These are phyloP conservation scores for Pseudococcus viburni DNA, from an alignment of 2,888 invertebrate species.

Conservation along the genomic window DNA sequence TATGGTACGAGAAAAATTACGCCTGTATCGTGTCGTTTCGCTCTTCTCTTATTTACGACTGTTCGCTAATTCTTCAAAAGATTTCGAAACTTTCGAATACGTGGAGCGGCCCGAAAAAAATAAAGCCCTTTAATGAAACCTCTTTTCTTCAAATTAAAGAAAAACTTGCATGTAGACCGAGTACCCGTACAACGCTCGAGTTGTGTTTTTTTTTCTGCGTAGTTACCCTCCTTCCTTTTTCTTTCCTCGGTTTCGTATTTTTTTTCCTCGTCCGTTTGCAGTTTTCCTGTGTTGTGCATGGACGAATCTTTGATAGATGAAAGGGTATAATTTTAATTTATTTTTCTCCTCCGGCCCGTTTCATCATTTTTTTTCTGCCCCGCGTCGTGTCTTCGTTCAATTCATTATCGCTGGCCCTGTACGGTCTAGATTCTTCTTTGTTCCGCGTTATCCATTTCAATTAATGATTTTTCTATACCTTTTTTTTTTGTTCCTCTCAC, in stretches of 20 bases:
- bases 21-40: not conserved
- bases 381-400: not conserved
- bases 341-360: not conserved
- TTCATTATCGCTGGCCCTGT: not conserved
- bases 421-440: not conserved
- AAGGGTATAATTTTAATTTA: slow-evolving; percentile 40
- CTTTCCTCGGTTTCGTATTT: not conserved
- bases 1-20: slow-evolving; percentile 7
- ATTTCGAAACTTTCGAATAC: slow-evolving; percentile 25
- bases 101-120: not conserved
- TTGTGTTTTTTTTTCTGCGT: not conserved
- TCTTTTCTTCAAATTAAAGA: slow-evolving; percentile 12
- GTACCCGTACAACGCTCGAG: not conserved
- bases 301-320: slow-evolving; percentile 45
- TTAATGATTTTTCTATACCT: not conserved
- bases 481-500: not conserved
- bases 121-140: slow-evolving; percentile 21
- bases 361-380: not conserved
- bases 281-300: not conserved
- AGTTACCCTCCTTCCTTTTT: not conserved
- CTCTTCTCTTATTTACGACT: slow-evolving; percentile 19
- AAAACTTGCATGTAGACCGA: slow-evolving; percentile 11
- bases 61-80: slow-evolving; percentile 41
- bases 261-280: not conserved
- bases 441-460: slow-evolving; percentile 27